Evolutionary conservation across 2,797 vertebrate species (phyloP).

Genomic region (Lepus townsendii): DNA sequence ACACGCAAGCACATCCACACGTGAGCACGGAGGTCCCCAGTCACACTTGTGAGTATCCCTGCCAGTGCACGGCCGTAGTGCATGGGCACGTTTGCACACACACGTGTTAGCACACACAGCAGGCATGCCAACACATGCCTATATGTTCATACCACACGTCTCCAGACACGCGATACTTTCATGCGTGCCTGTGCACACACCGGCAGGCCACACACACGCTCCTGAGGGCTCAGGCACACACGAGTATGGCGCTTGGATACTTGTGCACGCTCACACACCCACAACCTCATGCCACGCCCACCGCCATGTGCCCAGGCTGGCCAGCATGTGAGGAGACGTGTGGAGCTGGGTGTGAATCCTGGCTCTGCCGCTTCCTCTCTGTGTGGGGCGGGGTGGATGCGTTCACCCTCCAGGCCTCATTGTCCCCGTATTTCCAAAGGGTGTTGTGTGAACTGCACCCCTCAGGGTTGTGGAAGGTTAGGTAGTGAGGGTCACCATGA

Average conservation of each 20-base stretch:
- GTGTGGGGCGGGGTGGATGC: not conserved
- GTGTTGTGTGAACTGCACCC: not conserved
- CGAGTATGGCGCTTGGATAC: too few relatives aligned
- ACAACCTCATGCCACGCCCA: not conserved
- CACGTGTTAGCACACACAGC: rapidly evolving
- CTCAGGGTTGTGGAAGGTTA: too few relatives aligned
- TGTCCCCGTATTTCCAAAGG: not conserved
- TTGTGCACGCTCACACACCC: too few relatives aligned
- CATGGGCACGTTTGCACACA: not conserved
- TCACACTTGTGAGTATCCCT: rapidly evolving
- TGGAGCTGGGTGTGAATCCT: not conserved
- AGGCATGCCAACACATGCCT: too few relatives aligned
- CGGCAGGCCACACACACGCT: too few relatives aligned
- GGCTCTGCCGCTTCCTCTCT: not conserved
- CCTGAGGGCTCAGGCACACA: rapidly evolving
- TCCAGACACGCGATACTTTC: rapidly evolving
- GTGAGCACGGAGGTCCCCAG: not conserved
- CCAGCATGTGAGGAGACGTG: not conserved
- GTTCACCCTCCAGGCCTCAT: not conserved
- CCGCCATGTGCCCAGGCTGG: too few relatives aligned
- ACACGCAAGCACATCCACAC: not conserved
- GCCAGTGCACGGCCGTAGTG: not conserved
- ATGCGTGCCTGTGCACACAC: too few relatives aligned
- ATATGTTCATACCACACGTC: not conserved
- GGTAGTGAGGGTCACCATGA: too few relatives aligned